Evolutionary conservation across 2,113 vertebrate genomes (phyloP), one percentile per base, ranked within the genome.

Genomic region (Paracanthobrama guichenoti): DNA sequence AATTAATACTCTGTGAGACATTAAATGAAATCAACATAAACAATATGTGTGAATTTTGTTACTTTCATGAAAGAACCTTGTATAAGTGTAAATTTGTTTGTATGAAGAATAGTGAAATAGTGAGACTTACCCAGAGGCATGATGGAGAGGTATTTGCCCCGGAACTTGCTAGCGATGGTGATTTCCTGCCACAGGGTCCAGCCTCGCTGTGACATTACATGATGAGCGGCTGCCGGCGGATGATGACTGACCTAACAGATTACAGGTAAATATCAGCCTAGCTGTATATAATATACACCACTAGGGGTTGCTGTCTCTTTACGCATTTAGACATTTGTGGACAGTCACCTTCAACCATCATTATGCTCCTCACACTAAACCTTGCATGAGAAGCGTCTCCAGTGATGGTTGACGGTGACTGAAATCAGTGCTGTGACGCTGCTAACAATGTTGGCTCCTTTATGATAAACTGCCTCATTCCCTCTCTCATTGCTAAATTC

Each of bases 161-260:
- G 95, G 92, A 99, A 99, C 92, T 99, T 99, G 97, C 98, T 99
- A 89, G 97, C 95, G 0, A 99, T 97, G 73, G 98, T 98, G 95
- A 99, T 99, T 91, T 99, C 98, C 94, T 99, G 98, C 97, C 97
- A 97, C 88, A 99, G 84, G 3, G 95, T 96, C 98, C 98, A 99
- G 80, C 98, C 98, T 69, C 94, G 92, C 88, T 93, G 95, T 88
- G 98, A 99, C 91, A 95, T 95, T 85, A 97, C 98, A 0, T 99
- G 95, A 92, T 99, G 98, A 1, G 98, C 97, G 0, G 98, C 98
- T 7, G 98, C 97, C 0, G 98, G 98, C 0, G 98, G 98, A 89
- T 99, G 98, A 91, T 99, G 98, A 93, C 98, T 99, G 87, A 99
- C 97, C 98, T 99, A 89, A 77, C 50, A 75, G 72, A 88, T 22